A percentile compares a stretch with the other conserved stretches of the same genome.
These are phyloP conservation scores for Apamea monoglypha DNA, from an alignment of 2,888 invertebrate genomes.

Conservation along the genomic window DNA sequence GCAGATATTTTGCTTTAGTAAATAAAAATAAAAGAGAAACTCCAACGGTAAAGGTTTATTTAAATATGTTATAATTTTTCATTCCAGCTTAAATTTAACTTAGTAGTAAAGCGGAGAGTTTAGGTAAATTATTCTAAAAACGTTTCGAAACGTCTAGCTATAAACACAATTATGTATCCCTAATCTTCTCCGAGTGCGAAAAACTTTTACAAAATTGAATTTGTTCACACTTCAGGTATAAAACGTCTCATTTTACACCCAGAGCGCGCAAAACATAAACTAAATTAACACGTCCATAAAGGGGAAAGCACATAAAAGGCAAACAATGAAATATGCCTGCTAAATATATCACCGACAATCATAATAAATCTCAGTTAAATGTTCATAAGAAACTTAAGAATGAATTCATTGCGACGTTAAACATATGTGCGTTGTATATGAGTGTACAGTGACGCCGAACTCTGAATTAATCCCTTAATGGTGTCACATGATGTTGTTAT, in stretches of 20 bases:
- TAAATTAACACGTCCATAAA: constrained; percentile 43
- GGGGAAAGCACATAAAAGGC: background rate
- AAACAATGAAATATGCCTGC: constrained; percentile 41
- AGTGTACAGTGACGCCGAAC: constrained; percentile 1
- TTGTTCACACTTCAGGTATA: background rate
- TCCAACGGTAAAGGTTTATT: background rate
- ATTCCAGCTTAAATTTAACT: background rate
- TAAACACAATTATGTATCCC: background rate
- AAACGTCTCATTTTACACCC: background rate
- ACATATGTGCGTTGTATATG: background rate
- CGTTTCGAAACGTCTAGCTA: background rate
- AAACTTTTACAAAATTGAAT: background rate
- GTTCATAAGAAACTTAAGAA: constrained; percentile 44
- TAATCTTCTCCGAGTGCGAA: background rate
- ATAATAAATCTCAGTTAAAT: constrained; percentile 52
- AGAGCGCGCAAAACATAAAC: constrained; percentile 13
- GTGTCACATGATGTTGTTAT: background rate
- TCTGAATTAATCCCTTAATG: constrained; percentile 3
- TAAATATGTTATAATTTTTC: background rate
- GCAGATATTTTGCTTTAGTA: background rate
- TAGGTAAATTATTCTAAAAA: constrained; percentile 1
- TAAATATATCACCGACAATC: constrained; percentile 35
- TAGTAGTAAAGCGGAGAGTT: background rate
- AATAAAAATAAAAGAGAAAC: constrained; percentile 1
- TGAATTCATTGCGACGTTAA: constrained; percentile 32